Conservation (phyloP, 2,113 vertebrate species). For the Seriola quinqueradiata region DNA sequence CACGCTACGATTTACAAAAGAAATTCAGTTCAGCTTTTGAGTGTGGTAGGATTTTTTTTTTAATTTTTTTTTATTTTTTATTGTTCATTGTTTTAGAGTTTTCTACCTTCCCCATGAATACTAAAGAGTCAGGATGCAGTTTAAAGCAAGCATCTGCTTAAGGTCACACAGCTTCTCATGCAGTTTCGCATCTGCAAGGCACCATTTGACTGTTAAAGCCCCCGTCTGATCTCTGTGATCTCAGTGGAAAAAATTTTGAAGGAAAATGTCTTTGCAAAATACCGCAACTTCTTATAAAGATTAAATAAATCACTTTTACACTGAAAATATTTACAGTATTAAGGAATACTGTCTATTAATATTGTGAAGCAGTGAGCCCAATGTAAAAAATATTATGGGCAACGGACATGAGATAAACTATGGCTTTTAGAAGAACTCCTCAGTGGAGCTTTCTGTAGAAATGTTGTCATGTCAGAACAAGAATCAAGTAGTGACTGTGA, state of each 20-base stretch:
- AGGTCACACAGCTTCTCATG: background rate
- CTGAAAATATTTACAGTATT: background rate
- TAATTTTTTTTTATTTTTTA: too few species aligned
- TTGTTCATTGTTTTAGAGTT: background rate
- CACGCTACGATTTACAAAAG: background rate
- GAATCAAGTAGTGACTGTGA: constrained; percentile 7
- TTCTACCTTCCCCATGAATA: background rate
- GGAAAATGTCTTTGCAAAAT: background rate
- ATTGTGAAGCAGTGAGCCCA: background rate
- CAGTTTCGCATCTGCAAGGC: background rate
- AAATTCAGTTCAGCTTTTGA: background rate
- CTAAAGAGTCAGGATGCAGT: background rate
- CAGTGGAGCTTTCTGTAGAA: constrained; percentile 5
- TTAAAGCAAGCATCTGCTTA: background rate
- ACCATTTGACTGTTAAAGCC: background rate
- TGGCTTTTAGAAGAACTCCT: background rate
- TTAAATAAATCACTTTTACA: background rate
- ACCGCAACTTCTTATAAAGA: background rate
- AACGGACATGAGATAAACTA: background rate
- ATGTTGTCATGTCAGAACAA: constrained; percentile 1
- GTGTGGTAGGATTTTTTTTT: background rate
- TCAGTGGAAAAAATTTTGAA: background rate
- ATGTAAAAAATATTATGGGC: background rate
- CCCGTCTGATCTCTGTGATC: background rate
- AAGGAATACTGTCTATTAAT: background rate